Base-by-base conservation (phyloP, 2,113 vertebrate species). In the Dipodomys stephensi region DNA sequence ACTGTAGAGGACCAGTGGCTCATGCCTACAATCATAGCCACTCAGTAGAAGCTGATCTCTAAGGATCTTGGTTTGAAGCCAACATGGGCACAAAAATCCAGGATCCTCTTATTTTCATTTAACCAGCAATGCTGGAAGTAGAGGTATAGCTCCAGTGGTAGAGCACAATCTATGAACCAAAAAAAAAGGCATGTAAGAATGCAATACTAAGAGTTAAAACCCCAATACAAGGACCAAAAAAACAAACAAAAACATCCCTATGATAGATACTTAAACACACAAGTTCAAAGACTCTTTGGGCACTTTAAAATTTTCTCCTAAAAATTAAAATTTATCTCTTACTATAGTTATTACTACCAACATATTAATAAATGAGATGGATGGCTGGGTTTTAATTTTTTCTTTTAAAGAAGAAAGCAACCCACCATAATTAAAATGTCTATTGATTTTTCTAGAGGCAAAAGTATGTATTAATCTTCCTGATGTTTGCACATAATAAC, bases 261-360 rank as follows among this genome's bases (percentile, higher is more conserved):
- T 89, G 8, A 49, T 74, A 80, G 1, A 83, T 62, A 74, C 15
- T 92, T 93, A 35, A 85, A 93, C 65, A 73, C 78, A 28, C 49
- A 73, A 2, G 11, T 65, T 32, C 30, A 72, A 20, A 49, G 87
- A 76, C 76, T 95, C 72, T 89, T 93, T 65, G 80, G 64, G 90
- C 22, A 78, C 46, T 72, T 80, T 53, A 83, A 65, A 78, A 68
- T 72, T 83, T 82, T 86, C 13, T 85, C 28, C n/a, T 91, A 83
- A 88, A 84, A 62, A 65, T 88, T 95, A 79, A 88, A 83, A 62
- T 81, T 94, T 88, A 62, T 90, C 32, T 83, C 1, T 23, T 86
- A 22, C 46, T 87, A 7, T 82, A 72, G 9, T 68, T 87, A 67
- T 79, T 92, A 72, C 32, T 90, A 60, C 32, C 32, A 77, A n/a